Evolutionary conservation across 2,113 vertebrate genomes (phyloP), one percentile per base, ranked within the genome.

Genomic region (Ptilonorhynchus violaceus): DNA sequence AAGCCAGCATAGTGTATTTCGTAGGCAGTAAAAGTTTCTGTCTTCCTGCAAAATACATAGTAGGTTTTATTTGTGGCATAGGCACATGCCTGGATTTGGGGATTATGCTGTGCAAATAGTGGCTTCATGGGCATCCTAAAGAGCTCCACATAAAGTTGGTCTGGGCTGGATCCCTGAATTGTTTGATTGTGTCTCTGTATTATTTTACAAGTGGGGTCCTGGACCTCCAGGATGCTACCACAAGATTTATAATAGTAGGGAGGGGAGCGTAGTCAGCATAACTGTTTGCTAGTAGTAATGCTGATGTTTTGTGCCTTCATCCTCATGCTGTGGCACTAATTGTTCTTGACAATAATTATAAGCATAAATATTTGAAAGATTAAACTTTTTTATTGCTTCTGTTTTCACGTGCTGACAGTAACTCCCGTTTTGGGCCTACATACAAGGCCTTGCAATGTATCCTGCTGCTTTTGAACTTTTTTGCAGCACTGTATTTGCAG

Each of bases 31-130:
- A 11, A 25, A 46, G 10, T 47, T 75, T 27, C 22, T 80, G 19
- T 68, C 18, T n/a, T 66, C 31, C 59, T 84, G 31, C 53, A 47
- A 75, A 27, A 7, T 21, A 16, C 0, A 0, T 13, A 25, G n/a
- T 25, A 15, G 35, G 9, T 79, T 70, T 79, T 83, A 27, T 16
- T 19, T 35, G 41, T 63, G 15, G 17, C 22, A 25, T 27, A 41
- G 60, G 15, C 2, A 1, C 0, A 2, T 46, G 55, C 28, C 55
- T 58, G 68, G 37, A 50, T 6, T 5, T 44, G 9, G 8, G 20
- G 20, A 7, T 62, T 70, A 7, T 1, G 0, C 20, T 47, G 42
- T 85, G 49, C 14, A 64, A n/a, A 13, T 28, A 23, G 46, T 44
- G 18, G 23, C 47, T 95, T 42, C 41, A 6, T 0, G 0, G 21